These are phyloP conservation scores for Ophioninae sp. DNA, from an alignment of 2,888 invertebrate genomes.

Conservation along the genomic window DNA sequence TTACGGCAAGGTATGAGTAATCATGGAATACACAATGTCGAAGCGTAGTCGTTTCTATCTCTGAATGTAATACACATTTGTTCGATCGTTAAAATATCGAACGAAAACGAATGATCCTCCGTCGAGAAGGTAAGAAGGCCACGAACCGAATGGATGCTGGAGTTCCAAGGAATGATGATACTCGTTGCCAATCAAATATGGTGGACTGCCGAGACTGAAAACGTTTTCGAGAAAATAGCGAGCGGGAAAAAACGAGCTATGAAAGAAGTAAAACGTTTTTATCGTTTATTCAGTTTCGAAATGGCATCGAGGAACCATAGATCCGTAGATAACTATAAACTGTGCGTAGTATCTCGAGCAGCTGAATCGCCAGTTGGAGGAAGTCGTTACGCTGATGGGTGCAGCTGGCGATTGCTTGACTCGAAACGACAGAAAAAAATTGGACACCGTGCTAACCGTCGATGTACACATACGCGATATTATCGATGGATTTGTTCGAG, in stretches of 20 bases:
- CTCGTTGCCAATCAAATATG: conserved; percentile 94
- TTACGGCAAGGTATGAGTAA: conserved; percentile 87
- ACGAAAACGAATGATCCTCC: background rate
- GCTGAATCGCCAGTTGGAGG: conserved; percentile 91
- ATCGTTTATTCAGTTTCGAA: background rate
- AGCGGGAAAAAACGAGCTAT: conserved; percentile 92
- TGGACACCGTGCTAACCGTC: conserved; percentile 93
- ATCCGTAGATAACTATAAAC: background rate
- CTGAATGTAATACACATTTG: background rate
- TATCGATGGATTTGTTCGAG: conserved; percentile 90
- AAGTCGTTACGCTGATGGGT: conserved; percentile 85
- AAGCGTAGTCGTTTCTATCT: background rate
- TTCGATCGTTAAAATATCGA: background rate
- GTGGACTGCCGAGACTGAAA: conserved; percentile 98
- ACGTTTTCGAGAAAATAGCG: conserved; percentile 89
- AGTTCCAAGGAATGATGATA: conserved; percentile 94
- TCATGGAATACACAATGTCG: background rate
- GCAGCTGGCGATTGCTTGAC: conserved; percentile 81
- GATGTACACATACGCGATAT: conserved; percentile 97
- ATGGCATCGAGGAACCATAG: background rate
- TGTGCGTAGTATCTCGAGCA: conserved; percentile 85
- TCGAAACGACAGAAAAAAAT: conserved; percentile 92
- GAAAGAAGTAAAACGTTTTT: conserved; percentile 85
- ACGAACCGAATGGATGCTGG: conserved; percentile 93
- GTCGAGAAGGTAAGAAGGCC: conserved; percentile 70